Evolutionary conservation across 1,140 invertebrate species (phyloP), one percentile per base, ranked within the genome.

Genomic region (Drosophila cardini): DNA sequence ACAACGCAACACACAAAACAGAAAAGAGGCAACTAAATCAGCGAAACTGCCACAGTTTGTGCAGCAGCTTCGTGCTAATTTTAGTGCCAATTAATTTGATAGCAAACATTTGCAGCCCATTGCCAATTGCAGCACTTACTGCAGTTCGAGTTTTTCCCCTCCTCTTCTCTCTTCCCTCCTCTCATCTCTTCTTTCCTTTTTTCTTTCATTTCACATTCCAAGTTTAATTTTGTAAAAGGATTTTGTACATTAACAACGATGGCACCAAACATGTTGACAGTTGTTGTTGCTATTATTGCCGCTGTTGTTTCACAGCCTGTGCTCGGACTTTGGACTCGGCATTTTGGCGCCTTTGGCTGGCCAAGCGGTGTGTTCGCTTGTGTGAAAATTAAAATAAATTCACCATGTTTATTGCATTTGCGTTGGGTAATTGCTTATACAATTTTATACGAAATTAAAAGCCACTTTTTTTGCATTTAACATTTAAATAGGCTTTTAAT

Each of bases 71-170:
- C 68, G 83, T 78, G 82, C 82, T 86, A 86, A 86, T 86, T 86
- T 86, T 86, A 86, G 84, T 86, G 83, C 83, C 83, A 86, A 86
- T 86, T 86, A 86, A 86, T 86, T 86, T 86, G 79, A 86, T 86
- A 76, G 83, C 83, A 86, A 86, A 86, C 80, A 86, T 84, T 87
- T 86, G 65, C 79, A 80, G 68, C 63, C 61, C 67, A 71, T 73
- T 60, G 76, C 72, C 75, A 70, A 75, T 75, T 70, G 72, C 72
- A 67, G 62, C 38, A 48, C 34, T 40, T 43, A 46, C 50, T 60
- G 56, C 56, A 74, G 10, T 70, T 70, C 46, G 46, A 58, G 18
- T 26, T 36, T 11, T 1, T 8, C 52, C 11, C 38, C 43, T 21
- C 13, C 42, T 48, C 10, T 21, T 36, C 32, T 18, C 53, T 2